Conservation (phyloP, 2,888 invertebrate species). For the Pegoplata infirma region DNA sequence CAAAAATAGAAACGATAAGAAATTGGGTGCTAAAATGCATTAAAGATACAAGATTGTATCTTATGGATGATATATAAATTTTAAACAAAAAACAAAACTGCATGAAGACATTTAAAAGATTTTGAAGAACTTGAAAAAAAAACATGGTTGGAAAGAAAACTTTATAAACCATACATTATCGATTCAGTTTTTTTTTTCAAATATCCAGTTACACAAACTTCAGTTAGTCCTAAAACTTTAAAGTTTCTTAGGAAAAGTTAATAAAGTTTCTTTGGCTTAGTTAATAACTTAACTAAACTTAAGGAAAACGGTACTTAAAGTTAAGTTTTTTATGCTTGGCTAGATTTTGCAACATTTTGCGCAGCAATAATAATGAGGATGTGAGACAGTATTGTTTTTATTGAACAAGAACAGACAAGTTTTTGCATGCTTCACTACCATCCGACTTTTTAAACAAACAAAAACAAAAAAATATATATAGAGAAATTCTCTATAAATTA, state of each 20-base stretch:
- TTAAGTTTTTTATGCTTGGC: neutral
- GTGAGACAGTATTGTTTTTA: constrained; percentile 31
- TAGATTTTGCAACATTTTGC: neutral
- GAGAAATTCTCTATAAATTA: neutral
- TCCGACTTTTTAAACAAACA: constrained; percentile 19
- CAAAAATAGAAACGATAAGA: constrained; percentile 37
- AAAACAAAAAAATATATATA: neutral
- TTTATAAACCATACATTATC: neutral
- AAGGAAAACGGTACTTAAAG: neutral
- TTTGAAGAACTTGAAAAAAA: neutral
- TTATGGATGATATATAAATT: neutral
- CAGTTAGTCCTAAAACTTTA: neutral
- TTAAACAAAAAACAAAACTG: neutral
- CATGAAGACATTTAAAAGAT: constrained; percentile 26
- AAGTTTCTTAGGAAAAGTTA: too few species aligned
- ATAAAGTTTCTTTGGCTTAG: too few species aligned
- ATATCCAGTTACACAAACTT: neutral
- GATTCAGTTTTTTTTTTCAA: neutral
- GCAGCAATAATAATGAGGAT: neutral
- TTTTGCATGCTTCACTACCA: constrained; percentile 51
- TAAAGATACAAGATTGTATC: constrained; percentile 27
- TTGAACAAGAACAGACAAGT: constrained; percentile 52
- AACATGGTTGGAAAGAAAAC: neutral
- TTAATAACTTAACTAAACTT: neutral
- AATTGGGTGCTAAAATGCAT: constrained; percentile 61